Percentiles rank a stretch among this genome's conserved stretches.
phyloP scores from a whole-genome alignment of 2,113 vertebrate genomes.

The Synchiropus splendidus region DNA sequence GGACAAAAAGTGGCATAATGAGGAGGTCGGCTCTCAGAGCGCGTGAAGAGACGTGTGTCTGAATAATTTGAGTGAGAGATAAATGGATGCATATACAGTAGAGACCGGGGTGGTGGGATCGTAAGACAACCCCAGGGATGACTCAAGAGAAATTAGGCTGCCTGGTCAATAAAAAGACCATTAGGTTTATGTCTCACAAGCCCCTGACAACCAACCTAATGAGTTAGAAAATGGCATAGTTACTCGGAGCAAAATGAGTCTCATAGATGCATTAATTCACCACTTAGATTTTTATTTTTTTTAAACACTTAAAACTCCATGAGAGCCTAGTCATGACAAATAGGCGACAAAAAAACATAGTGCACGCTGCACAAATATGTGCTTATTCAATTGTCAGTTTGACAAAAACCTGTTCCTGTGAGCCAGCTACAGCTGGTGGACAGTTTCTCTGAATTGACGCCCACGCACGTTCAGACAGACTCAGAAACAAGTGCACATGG shows the following conservation, averaged over 20 bases:
- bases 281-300: background rate
- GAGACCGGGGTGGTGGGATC: conserved; percentile 7
- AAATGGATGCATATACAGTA: conserved; percentile 2
- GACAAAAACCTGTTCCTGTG: conserved; percentile 55
- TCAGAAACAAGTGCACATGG: background rate
- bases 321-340: conserved; percentile 2
- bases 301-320: background rate
- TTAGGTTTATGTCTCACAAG: conserved; percentile 23
- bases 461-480: conserved; percentile 1
- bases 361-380: conserved; percentile 20
- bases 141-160: conserved; percentile 14
- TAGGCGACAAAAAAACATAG: conserved; percentile 13
- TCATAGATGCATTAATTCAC: background rate
- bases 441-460: too few species aligned
- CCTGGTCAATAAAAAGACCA: conserved; percentile 29
- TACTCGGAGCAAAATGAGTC: too few species aligned
- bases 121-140: conserved; percentile 18
- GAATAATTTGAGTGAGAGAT: conserved; percentile 4
- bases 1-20: too few species aligned
- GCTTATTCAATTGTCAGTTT: conserved; percentile 27
- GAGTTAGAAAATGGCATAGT: conserved; percentile 8
- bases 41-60: too few species aligned
- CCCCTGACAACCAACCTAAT: conserved; percentile 6
- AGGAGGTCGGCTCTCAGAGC: too few species aligned
- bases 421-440: conserved; percentile 21